These are phyloP conservation scores for Dryocosmus kuriphilus DNA, from an alignment of 2,888 invertebrate species.

Conservation along the genomic window DNA sequence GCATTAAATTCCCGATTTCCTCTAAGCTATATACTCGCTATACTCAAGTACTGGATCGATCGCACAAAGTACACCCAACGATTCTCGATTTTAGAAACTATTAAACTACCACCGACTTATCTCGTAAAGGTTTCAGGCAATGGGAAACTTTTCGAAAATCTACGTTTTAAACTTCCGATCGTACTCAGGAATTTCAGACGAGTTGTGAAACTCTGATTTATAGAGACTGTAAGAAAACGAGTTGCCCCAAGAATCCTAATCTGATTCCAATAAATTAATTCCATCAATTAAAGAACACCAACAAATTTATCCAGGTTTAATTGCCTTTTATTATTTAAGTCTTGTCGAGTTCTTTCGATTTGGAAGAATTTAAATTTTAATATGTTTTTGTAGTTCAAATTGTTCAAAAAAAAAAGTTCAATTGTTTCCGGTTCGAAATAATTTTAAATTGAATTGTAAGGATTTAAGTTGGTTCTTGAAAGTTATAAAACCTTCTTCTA, in stretches of 20 bases:
- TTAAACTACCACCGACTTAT: slow-evolving; percentile 28
- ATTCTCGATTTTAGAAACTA: slow-evolving; percentile 35
- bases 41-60: slow-evolving; percentile 24
- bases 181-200: slow-evolving; percentile 29
- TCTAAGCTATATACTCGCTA: slow-evolving; percentile 31
- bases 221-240: neutral
- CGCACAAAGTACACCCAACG: slow-evolving; percentile 36
- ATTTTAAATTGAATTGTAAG: too few relatives aligned
- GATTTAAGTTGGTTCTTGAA: too few relatives aligned
- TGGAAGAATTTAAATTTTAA: too few relatives aligned
- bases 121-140: slow-evolving; percentile 31
- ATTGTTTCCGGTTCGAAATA: too few relatives aligned
- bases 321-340: too few relatives aligned
- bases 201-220: slow-evolving; percentile 20
- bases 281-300: neutral
- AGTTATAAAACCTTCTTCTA: too few relatives aligned
- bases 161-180: slow-evolving; percentile 32
- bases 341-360: too few relatives aligned
- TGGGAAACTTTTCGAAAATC: slow-evolving; percentile 35
- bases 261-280: slow-evolving; percentile 1
- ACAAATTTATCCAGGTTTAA: too few relatives aligned
- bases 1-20: slow-evolving; percentile 53
- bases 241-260: neutral
- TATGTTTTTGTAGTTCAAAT: too few relatives aligned
- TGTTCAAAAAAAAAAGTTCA: too few relatives aligned